Conservation (phyloP, 2,113 vertebrate species). For the Myotis davidii region DNA sequence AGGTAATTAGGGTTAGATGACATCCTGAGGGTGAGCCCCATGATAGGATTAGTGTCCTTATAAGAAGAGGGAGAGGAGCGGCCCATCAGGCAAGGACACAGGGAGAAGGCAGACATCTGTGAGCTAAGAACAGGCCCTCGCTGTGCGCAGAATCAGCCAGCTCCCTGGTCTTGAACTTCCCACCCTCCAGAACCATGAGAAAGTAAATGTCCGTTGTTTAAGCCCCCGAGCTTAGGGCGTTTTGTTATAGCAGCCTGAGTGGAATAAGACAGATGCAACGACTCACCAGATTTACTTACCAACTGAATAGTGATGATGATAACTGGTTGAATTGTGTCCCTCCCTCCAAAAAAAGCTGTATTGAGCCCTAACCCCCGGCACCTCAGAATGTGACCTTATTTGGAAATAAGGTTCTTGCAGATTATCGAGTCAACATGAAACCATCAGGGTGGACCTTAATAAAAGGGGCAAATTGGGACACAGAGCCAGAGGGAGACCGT, state of each 20-base stretch:
- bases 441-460: too few species aligned
- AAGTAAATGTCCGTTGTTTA: neutral
- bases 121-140: neutral
- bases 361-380: neutral
- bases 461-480: neutral
- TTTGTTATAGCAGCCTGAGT: accelerated
- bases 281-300: neutral
- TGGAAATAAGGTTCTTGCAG: neutral
- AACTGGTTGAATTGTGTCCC: neutral
- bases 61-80: neutral
- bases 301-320: neutral
- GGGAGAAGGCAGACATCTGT: neutral
- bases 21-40: accelerated
- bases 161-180: neutral
- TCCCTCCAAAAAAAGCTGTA: accelerated
- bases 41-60: neutral
- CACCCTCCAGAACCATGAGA: neutral
- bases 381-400: neutral
- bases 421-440: neutral
- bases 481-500: neutral
- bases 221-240: accelerated
- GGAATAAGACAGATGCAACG: neutral
- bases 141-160: accelerated
- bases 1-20: too few species aligned
- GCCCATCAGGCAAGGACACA: neutral